Conservation (phyloP, 2,797 vertebrate genomes). For the Coregonus suidteri region DNA sequence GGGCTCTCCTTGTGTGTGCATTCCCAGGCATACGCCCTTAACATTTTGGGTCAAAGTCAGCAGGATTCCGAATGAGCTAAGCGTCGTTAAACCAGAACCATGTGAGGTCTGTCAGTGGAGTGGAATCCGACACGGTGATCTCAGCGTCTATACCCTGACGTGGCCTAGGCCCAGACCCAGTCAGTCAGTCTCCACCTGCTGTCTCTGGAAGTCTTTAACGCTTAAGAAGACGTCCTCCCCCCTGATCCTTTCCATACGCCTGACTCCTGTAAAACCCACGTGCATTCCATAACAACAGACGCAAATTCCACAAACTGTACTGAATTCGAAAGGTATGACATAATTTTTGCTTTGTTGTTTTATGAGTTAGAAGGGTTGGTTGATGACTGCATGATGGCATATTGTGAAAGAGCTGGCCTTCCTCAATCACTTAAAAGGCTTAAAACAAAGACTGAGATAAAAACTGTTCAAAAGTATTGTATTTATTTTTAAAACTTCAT, state of each 20-base stretch:
- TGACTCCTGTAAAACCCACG: not conserved
- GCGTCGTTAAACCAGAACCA: slow-evolving; percentile 12
- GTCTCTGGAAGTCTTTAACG: slow-evolving; percentile 8
- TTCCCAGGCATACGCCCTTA: not conserved
- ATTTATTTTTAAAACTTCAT: too few relatives aligned
- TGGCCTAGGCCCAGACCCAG: not conserved
- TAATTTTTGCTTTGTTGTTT: not conserved
- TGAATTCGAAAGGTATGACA: not conserved
- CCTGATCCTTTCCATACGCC: slow-evolving; percentile 19
- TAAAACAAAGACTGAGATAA: not conserved
- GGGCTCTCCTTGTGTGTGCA: not conserved
- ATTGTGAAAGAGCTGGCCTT: not conserved
- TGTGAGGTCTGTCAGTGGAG: not conserved
- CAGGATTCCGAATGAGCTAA: slow-evolving; percentile 15
- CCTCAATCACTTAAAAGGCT: not conserved
- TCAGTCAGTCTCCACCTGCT: slow-evolving; percentile 10
- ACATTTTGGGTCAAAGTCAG: slow-evolving; percentile 16
- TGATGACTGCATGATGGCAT: too few relatives aligned
- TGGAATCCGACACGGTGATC: slow-evolving; percentile 11
- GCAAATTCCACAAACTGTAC: slow-evolving; percentile 7
- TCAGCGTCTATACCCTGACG: slow-evolving; percentile 9
- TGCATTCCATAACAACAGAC: slow-evolving; percentile 14
- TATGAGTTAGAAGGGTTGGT: not conserved
- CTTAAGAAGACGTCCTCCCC: slow-evolving; percentile 1
- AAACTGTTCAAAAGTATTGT: not conserved